Percentiles rank a stretch among this genome's conserved stretches.
phyloP scores from a whole-genome alignment of 2,113 vertebrate genomes.

The Phrynosoma blainvillii region DNA sequence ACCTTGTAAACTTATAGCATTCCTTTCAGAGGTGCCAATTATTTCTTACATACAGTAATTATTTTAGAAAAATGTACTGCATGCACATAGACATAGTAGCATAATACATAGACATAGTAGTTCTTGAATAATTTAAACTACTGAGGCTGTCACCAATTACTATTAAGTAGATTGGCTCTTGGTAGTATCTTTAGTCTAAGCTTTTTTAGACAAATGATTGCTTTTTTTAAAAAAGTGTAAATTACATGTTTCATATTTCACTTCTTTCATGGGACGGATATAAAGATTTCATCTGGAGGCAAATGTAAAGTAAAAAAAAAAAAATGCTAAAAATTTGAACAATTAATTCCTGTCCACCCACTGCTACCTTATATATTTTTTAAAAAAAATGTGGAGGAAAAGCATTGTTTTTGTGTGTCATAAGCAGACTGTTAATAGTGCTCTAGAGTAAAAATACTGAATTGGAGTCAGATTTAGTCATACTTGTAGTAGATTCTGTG shows the following conservation, averaged over 20 bases:
- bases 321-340: background rate
- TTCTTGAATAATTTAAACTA: background rate
- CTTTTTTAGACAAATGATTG: background rate
- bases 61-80: background rate
- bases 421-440: background rate
- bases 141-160: background rate
- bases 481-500: background rate
- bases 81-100: background rate
- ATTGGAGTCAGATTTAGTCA: background rate
- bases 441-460: background rate
- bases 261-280: background rate
- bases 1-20: background rate
- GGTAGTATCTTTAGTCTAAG: background rate
- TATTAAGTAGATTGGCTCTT: background rate
- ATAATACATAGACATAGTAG: background rate
- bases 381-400: background rate
- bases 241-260: background rate
- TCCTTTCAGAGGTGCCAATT: background rate
- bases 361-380: background rate
- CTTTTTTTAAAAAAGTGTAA: background rate
- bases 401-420: background rate
- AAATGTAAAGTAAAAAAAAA: background rate
- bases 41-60: background rate
- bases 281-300: background rate
- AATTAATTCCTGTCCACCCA: background rate